Percentiles rank a stretch among this genome's conserved stretches.
These are phyloP conservation scores for Drosophila mimetica DNA, from an alignment of 2,888 invertebrate genomes.

Conservation along the genomic window DNA sequence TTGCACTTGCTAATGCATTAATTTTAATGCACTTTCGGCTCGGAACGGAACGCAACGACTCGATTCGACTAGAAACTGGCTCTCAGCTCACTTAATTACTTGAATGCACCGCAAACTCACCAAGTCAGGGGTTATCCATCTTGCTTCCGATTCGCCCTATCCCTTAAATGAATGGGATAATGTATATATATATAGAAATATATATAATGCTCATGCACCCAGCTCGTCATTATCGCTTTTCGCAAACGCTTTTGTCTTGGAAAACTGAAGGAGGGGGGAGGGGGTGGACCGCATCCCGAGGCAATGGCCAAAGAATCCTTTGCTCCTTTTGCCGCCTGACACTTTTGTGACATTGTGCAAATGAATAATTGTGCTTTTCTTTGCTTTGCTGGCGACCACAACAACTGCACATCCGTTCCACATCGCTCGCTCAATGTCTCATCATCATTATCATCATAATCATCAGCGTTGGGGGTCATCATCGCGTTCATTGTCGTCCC, in stretches of 20 bases:
- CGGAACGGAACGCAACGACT: constrained; percentile 32
- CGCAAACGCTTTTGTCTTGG: constrained; percentile 27
- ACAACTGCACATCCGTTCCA: constrained; percentile 79
- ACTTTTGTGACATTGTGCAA: constrained; percentile 81
- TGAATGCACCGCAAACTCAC: constrained; percentile 60
- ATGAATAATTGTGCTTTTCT: constrained; percentile 83
- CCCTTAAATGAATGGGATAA: constrained; percentile 19
- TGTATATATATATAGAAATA: not conserved
- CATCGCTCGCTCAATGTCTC: constrained; percentile 78
- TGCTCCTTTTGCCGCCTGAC: constrained; percentile 81
- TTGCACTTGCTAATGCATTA: constrained; percentile 79
- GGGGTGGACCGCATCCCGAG: constrained; percentile 4
- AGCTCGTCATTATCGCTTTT: constrained; percentile 71
- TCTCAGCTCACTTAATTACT: constrained; percentile 67
- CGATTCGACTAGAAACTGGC: constrained; percentile 43
- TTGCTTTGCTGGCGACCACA: constrained; percentile 70
- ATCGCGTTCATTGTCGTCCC: constrained; percentile 45
- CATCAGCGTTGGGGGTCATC: constrained; percentile 54
- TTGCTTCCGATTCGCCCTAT: constrained; percentile 66
- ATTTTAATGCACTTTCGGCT: constrained; percentile 76
- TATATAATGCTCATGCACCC: constrained; percentile 62
- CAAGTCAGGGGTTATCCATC: constrained; percentile 69
- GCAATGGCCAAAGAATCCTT: constrained; percentile 71
- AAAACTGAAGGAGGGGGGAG: not conserved
- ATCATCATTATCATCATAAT: constrained; percentile 27